phyloP scores from a whole-genome alignment of 2,797 vertebrate species.

The Synanceia verrucosa region DNA sequence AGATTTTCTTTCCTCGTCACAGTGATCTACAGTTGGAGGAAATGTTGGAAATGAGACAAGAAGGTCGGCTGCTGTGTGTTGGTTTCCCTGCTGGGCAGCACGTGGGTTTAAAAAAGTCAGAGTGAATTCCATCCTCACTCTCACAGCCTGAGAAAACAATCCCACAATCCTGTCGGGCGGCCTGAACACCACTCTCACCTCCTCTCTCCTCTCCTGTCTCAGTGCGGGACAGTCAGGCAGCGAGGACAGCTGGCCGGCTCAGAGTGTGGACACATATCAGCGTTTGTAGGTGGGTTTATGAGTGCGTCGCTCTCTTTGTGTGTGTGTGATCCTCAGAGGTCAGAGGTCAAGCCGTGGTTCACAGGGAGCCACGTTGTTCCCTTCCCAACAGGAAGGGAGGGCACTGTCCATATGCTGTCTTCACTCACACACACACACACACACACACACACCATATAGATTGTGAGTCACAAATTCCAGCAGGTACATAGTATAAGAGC shows the following conservation, averaged over 20 bases:
- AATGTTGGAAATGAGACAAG: slow-evolving; percentile 42
- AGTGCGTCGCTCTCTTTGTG: slow-evolving; percentile 56
- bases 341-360: slow-evolving; percentile 80
- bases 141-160: slow-evolving; percentile 74
- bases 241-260: slow-evolving; percentile 80
- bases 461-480: slow-evolving; percentile 20
- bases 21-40: slow-evolving; percentile 19
- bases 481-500: slow-evolving; percentile 40
- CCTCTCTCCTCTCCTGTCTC: slow-evolving; percentile 48
- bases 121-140: slow-evolving; percentile 58
- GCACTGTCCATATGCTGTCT: slow-evolving; percentile 86
- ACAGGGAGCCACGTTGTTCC: slow-evolving; percentile 78
- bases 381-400: slow-evolving; percentile 84
- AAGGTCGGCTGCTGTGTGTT: slow-evolving; percentile 46
- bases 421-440: slow-evolving; percentile 67
- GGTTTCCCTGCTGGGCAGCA: slow-evolving; percentile 68
- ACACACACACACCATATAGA: slow-evolving; percentile 17
- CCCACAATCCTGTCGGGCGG: slow-evolving; percentile 50
- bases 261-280: slow-evolving; percentile 55
- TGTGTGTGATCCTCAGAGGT: slow-evolving; percentile 78
- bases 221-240: slow-evolving; percentile 41
- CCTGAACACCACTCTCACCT: slow-evolving; percentile 61
- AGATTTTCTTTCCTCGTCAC: slow-evolving; percentile 25
- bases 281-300: slow-evolving; percentile 60
- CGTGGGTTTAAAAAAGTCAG: slow-evolving; percentile 61